These are phyloP conservation scores for Microcebus ravelobensis DNA, from an alignment of 2,113 vertebrate species.

Conservation along the genomic window DNA sequence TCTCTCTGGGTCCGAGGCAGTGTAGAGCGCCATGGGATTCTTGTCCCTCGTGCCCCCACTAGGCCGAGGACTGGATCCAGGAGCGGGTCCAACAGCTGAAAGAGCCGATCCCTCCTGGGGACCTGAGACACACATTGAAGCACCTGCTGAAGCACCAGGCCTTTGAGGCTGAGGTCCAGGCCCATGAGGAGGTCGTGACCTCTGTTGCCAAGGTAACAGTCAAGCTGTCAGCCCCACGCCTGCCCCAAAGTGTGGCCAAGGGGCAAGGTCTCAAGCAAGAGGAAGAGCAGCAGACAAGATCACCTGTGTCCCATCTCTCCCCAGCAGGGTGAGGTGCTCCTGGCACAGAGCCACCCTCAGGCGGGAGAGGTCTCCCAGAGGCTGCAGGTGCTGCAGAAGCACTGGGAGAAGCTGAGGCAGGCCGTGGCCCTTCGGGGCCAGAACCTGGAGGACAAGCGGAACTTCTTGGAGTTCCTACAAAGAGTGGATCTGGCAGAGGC, in stretches of 20 bases:
- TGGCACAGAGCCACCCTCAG: constrained; percentile 82
- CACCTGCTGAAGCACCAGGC: constrained; percentile 91
- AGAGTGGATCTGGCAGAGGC: constrained; percentile 92
- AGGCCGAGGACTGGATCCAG: constrained; percentile 92
- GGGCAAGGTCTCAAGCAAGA: not conserved
- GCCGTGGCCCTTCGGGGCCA: constrained; percentile 86
- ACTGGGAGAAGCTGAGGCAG: constrained; percentile 89
- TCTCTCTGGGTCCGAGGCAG: not conserved
- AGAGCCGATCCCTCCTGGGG: constrained; percentile 85
- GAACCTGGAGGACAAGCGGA: constrained; percentile 88
- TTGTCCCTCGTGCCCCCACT: not conserved
- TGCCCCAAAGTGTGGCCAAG: not conserved
- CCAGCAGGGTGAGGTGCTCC: constrained; percentile 88
- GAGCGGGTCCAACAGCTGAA: constrained; percentile 89
- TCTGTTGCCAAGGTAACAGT: constrained; percentile 86
- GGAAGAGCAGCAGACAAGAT: accelerated
- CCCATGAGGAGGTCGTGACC: constrained; percentile 87
- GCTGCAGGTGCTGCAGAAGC: constrained; percentile 81
- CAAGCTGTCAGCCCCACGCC: not conserved
- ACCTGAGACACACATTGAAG: constrained; percentile 89
- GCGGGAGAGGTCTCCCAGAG: constrained; percentile 84
- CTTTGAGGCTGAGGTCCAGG: constrained; percentile 93
- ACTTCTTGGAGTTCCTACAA: constrained; percentile 93
- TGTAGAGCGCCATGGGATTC: not conserved
- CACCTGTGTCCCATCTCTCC: not conserved